Evolutionary conservation across 2,113 vertebrate genomes (phyloP), one percentile per base, ranked within the genome.

Genomic region (Sclerurus mexicanus): DNA sequence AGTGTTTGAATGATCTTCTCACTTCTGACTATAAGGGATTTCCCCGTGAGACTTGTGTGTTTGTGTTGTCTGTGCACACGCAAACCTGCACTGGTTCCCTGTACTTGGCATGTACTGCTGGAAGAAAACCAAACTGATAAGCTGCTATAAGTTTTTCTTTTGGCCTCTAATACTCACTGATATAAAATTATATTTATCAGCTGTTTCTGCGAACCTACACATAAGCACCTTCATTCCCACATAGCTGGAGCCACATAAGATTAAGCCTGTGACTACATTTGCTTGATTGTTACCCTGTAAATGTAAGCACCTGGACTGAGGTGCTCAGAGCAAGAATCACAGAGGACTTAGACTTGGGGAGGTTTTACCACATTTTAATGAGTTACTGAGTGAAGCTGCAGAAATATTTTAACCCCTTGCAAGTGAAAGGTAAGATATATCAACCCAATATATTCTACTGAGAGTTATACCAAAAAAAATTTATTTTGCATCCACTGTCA

Each of bases 91-190:
- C 12, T 15, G 5, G 7, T 63, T 68, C 42, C 37, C 50, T 27
- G 14, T 8, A 9, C 1, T 0, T 23, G 17, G 7, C 24, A 21
- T 3, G 0, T 15, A 3, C 33, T 71, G 24, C 50, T 64, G 1
- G 35, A 31, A 63, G 72, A 58, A 76, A 66, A 17, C 31, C 4
- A 6, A 23, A 21, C 8, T 9, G 31, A 46, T 30, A 64, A 73
- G 19, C 21, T 64, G 3, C 6, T 33, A 7, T 18, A 33, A 86
- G 39, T 2, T 76, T 53, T 80, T 55, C 15, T 35, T 75, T 49
- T 52, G 5, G 5, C 17, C 17, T 37, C 18, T 62, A 62, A 28
- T 22, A 39, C 7, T 84, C 63, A 52, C 31, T 40, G 9, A 22
- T 24, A 76, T 19, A 37, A 90, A 89, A 78, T n/a, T 22, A 8